Evolutionary conservation across 2,113 vertebrate genomes (phyloP), one percentile per base, ranked within the genome.

Genomic region (Eptesicus fuscus): DNA sequence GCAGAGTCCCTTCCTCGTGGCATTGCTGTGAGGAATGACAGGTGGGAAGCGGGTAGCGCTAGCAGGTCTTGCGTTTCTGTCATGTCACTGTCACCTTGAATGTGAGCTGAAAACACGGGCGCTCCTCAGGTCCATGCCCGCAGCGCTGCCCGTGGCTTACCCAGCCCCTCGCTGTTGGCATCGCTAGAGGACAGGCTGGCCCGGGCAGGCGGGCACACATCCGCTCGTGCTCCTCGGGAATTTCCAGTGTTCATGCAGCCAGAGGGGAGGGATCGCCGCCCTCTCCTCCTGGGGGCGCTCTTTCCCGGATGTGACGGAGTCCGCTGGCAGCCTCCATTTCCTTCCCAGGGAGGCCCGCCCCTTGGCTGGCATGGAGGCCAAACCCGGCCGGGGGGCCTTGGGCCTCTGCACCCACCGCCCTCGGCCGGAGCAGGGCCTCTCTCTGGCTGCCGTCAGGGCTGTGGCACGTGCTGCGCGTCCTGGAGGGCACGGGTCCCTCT

Each of bases 31-130:
- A 61, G 14, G 28, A 69, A 28, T 42, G 59, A 30, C 63, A 9
- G 30, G 0, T 4, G 20, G 59, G 65, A 83, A 44, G 4, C 0
- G 0, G n/a, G 18, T 20, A 12, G 42, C 61, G 9, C 40, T 6
- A 13, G 9, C 0, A 11, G 71, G 28, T 53, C 5, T 13, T 18
- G 53, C 23, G 1, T 16, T 7, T n/a, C 40, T 61, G 9, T 47
- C 9, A 17, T 73, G 30, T 28, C 77, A 16, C 7, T 4, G 47
- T 69, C 49, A 28, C 23, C 1, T 16, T 28, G 35, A 71, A 16
- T n/a, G 47, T n/a, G 10, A 42, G 42, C 42, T n/a, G 74, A 89
- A 79, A 44, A 30, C 9, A 37, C 16, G 0, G 37, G 16, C 59
- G 35, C 49, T 56, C 5, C 25, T 42, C 35, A 12, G 0, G 0